Conservation (phyloP, 2,888 invertebrate species). For the Melanostoma mellinum region DNA sequence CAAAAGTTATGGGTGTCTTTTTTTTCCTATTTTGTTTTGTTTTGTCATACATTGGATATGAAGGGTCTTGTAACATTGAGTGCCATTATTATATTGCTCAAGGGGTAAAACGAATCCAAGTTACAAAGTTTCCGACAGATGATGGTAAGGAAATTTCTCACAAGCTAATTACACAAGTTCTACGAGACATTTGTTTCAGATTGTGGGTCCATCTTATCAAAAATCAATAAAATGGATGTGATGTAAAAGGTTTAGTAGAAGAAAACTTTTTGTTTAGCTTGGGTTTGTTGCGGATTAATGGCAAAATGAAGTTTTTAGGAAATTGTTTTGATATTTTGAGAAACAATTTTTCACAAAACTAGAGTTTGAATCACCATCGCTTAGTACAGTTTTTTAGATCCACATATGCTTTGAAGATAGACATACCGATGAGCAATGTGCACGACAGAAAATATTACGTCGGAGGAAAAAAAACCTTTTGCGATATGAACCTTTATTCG, state of each 20-base stretch:
- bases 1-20: background rate
- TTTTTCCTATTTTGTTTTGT: background rate
- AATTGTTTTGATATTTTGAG: background rate
- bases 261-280: too few species aligned
- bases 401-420: too few species aligned
- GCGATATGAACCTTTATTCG: too few species aligned
- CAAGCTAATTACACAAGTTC: conserved; percentile 57
- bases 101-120: conserved; percentile 25
- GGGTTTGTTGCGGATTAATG: too few species aligned
- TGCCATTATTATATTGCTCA: conserved; percentile 18
- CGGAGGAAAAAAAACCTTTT: too few species aligned
- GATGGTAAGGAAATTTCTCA: conserved; percentile 41
- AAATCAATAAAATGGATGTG: background rate
- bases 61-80: conserved; percentile 29
- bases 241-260: background rate
- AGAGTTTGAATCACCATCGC: too few species aligned
- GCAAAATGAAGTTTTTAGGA: conserved; percentile 6
- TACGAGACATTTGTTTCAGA: background rate
- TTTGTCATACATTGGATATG: conserved; percentile 13
- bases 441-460: too few species aligned
- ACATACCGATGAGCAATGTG: too few species aligned
- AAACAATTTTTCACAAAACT: too few species aligned
- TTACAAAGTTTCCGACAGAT: conserved; percentile 15
- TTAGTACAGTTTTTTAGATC: too few species aligned
- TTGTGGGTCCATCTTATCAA: background rate